Conservation (phyloP, 2,113 vertebrate genomes). For the Cyanoderma ruficeps region DNA sequence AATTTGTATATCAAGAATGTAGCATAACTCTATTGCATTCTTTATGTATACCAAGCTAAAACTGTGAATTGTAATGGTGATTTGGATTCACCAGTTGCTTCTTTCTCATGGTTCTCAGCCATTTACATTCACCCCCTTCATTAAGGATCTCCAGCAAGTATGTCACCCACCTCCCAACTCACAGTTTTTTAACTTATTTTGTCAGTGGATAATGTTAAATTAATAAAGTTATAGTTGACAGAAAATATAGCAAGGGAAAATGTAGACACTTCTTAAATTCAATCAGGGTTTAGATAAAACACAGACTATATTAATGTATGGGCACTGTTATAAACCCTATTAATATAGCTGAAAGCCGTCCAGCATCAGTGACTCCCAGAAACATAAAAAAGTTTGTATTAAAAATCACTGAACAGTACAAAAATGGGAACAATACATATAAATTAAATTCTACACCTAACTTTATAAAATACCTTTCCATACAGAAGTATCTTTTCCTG, state of each 20-base stretch:
- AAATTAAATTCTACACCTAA: slow-evolving; percentile 81
- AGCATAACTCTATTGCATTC: neutral
- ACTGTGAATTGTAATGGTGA: neutral
- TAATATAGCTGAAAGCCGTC: slow-evolving; percentile 82
- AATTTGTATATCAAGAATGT: neutral
- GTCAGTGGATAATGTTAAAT: slow-evolving; percentile 64
- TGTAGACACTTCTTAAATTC: slow-evolving; percentile 77
- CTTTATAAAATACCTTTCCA: slow-evolving; percentile 75
- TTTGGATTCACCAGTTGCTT: neutral
- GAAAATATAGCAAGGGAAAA: slow-evolving; percentile 64
- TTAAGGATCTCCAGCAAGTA: slow-evolving; percentile 12
- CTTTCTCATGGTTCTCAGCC: neutral
- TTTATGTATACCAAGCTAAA: neutral
- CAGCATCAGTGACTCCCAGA: slow-evolving; percentile 78
- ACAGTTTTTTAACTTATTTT: slow-evolving; percentile 56
- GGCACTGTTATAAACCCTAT: slow-evolving; percentile 79
- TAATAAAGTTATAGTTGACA: slow-evolving; percentile 69
- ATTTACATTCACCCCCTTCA: slow-evolving; percentile 1
- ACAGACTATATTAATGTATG: slow-evolving; percentile 78
- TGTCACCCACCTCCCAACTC: slow-evolving; percentile 14
- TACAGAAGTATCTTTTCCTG: slow-evolving; percentile 61
- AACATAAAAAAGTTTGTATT: slow-evolving; percentile 88
- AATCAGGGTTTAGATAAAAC: slow-evolving; percentile 79
- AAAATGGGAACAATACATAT: slow-evolving; percentile 83
- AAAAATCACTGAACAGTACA: slow-evolving; percentile 85